Evolutionary conservation across 2,888 invertebrate species (phyloP), one percentile per base, ranked within the genome.

Genomic region (Falcaria lacertinaria): DNA sequence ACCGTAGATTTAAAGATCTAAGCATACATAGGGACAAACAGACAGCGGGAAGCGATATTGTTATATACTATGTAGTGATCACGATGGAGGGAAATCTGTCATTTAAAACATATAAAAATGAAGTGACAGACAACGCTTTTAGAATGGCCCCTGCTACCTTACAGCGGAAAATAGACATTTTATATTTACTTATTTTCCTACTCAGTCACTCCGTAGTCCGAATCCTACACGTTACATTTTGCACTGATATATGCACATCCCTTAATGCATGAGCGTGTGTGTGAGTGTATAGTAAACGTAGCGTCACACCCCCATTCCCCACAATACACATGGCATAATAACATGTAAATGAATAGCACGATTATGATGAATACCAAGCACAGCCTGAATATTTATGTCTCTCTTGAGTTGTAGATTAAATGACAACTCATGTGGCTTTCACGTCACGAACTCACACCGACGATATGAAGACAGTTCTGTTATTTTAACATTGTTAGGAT

Each of bases 331-430:
- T 11, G 28, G 11, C 28, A 54, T 73, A 79, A 81, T 79, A 78
- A 69, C 73, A 84, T 82, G 80, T 71, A 83, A 83, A 85, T 84
- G 79, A 80, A 80, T 74, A 71, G 69, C 74, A 74, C 64, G 70
- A 75, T 77, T 79, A 78, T 78, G 76, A 81, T 75, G 79, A 77
- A 78, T 76, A 73, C 73, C 69, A 67, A 71, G 64, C 71, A 64
- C 69, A 63, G 62, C 58, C 74, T 76, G 80, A 80, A 81, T 81
- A 79, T 79, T 78, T 81, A 82, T 80, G 69, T 57, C 65, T 54
- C 54, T 59, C 53, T 61, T 69, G 68, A 66, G 65, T 57, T 63
- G 63, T 67, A 66, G 67, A 74, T 74, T 64, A 64, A 65, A 71
- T 68, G 66, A 65, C 66, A 73, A 72, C 63, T 64, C 54, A 64